These are phyloP conservation scores for Dreissena rostriformis DNA, from an alignment of 1,140 invertebrate genomes.

Conservation along the genomic window DNA sequence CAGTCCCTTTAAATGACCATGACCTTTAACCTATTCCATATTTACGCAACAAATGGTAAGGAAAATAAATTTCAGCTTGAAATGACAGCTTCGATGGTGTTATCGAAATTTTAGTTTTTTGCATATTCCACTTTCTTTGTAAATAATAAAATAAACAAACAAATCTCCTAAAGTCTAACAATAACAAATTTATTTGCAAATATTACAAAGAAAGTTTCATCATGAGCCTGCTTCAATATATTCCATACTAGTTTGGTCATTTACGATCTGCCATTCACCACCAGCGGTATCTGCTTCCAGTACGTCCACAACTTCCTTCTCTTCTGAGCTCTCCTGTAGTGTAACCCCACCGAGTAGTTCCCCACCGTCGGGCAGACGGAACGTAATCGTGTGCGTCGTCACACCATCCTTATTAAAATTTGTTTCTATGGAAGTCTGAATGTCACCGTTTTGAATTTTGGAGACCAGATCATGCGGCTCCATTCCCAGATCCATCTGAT, in stretches of 20 bases:
- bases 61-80: too few relatives aligned
- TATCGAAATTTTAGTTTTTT: too few relatives aligned
- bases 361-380: conserved; percentile 63
- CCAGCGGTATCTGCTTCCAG: not conserved
- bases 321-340: conserved; percentile 23
- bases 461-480: conserved; percentile 9
- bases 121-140: too few relatives aligned
- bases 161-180: too few relatives aligned
- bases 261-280: conserved; percentile 18
- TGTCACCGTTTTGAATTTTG: conserved; percentile 50
- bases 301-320: conserved; percentile 21
- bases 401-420: conserved; percentile 62
- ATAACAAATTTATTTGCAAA: too few relatives aligned
- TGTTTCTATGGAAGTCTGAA: conserved; percentile 67
- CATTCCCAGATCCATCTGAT: conserved; percentile 3
- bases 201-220: not conserved
- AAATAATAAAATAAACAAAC: too few relatives aligned
- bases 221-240: not conserved
- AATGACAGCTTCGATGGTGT: too few relatives aligned
- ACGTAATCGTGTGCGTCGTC: conserved; percentile 72
- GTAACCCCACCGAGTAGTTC: conserved; percentile 37
- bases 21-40: too few relatives aligned
- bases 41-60: too few relatives aligned
- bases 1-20: too few relatives aligned
- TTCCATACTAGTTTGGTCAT: not conserved